Evolutionary conservation across 2,888 invertebrate species (phyloP), one percentile per base, ranked within the genome.

Genomic region (Drosophila testacea): DNA sequence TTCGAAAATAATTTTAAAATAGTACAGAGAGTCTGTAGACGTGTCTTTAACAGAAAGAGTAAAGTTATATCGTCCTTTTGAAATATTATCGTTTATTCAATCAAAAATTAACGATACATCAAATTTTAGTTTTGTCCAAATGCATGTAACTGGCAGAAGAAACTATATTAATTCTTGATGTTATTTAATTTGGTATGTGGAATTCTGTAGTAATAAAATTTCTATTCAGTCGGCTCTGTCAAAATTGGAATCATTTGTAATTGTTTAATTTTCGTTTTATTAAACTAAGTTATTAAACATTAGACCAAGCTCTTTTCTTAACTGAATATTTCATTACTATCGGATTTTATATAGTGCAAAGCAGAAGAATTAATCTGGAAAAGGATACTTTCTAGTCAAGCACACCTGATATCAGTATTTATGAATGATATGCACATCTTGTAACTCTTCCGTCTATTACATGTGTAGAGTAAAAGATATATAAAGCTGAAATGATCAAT

Each of bases 401-500:
- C 16, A 16, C 16, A 16, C 16, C 16, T 16, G 16, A 16, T 16
- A 16, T 1, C 22, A 22, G 22, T 22, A 22, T 22, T 22, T 22
- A 22, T 3, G 22, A 22, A 22, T 22, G 22, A 36, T 36, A 11
- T 36, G 4, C 11, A 36, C 4, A 36, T 9, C 4, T 39, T 13
- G 27, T 1, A 11, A 11, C 3, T 44, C 6, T 27, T 39, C 6
- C 3, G 13, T 39, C 16, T 41, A 3, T 13, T 44, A 11, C 22
- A 22, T 28, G 5, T 44, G 11, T 36, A 4, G 5, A 44, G 6
- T 28, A 4, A 11, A 11, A 28, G 11, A 27, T 44, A 27, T 27
- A 44, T 7, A n/a, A 28, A 32, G 13, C 16, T 16, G 47, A 42
- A 39, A 6, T 30, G 9, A 16, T 16, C 36, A 56, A 47, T 59